Percentiles rank a stretch among this genome's conserved stretches.
These are phyloP conservation scores for Athene cunicularia DNA, from an alignment of 2,113 vertebrate genomes.

Conservation along the genomic window DNA sequence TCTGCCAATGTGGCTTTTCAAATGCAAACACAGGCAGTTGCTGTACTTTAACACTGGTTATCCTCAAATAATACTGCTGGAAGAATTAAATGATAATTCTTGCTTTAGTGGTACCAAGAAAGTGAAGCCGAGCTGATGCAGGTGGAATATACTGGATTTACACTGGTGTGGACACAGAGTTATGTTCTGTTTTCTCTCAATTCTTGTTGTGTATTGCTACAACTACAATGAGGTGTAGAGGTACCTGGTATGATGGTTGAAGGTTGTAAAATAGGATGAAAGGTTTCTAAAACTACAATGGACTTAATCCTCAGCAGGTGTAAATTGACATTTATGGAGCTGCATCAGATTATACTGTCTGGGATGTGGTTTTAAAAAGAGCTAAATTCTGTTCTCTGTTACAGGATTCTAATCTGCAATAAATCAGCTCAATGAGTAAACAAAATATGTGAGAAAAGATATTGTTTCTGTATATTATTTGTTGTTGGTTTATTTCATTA, in stretches of 20 bases:
- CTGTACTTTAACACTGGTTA: neutral
- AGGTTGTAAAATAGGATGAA: neutral
- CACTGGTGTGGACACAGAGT: neutral
- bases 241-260: neutral
- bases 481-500: neutral
- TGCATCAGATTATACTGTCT: neutral
- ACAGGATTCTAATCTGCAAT: neutral
- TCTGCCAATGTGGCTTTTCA: neutral
- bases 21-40: neutral
- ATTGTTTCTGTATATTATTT: neutral
- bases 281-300: neutral
- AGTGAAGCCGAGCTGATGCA: neutral
- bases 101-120: neutral
- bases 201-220: neutral
- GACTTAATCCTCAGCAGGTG: neutral
- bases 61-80: neutral
- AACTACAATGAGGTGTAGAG: neutral
- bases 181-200: neutral
- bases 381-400: neutral
- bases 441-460: neutral
- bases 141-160: neutral
- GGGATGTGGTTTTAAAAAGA: neutral
- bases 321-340: conserved; percentile 7
- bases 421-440: conserved; percentile 5
- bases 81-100: neutral